A percentile compares a stretch with the other conserved stretches of the same genome.
These are phyloP conservation scores for Phymorhynchus buccinoides DNA, from an alignment of 1,140 invertebrate species.

Conservation along the genomic window DNA sequence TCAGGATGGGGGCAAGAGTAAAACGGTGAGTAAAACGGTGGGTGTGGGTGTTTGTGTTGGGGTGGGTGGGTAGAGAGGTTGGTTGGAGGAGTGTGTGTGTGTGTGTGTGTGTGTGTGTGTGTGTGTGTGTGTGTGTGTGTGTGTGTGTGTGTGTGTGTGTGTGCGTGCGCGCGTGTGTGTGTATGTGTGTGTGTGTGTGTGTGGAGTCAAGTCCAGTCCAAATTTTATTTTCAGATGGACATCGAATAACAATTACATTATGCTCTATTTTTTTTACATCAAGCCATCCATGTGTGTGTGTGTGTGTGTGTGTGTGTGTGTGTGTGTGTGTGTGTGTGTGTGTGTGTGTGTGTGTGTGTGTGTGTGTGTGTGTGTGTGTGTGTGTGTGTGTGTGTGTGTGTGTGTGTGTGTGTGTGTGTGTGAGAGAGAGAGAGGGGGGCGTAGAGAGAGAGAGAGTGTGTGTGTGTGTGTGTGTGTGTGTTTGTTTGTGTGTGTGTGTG, in stretches of 20 bases:
- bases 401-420: too few relatives aligned
- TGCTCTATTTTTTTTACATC: too few relatives aligned
- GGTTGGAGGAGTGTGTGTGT: neutral
- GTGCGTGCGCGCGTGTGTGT: conserved; percentile 3
- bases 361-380: neutral
- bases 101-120: conserved; percentile 28
- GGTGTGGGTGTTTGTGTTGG: neutral
- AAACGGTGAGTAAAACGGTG: too few relatives aligned
- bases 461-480: too few relatives aligned
- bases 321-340: conserved; percentile 27
- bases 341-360: conserved; percentile 26
- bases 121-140: neutral
- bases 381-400: conserved; percentile 5
- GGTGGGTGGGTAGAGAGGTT: neutral
- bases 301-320: conserved; percentile 33
- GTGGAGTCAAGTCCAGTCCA: too few relatives aligned
- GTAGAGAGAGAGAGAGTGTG: too few relatives aligned
- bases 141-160: conserved; percentile 22
- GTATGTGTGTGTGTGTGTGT: conserved; percentile 8
- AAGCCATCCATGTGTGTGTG: conserved; percentile 11
- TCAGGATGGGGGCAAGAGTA: too few relatives aligned
- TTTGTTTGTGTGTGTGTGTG: too few relatives aligned
- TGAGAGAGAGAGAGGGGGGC: too few relatives aligned
- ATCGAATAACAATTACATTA: too few relatives aligned
- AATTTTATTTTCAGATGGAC: too few relatives aligned